Conservation (phyloP, 2,888 invertebrate species). For the Paralinhomoeus sp. region DNA sequence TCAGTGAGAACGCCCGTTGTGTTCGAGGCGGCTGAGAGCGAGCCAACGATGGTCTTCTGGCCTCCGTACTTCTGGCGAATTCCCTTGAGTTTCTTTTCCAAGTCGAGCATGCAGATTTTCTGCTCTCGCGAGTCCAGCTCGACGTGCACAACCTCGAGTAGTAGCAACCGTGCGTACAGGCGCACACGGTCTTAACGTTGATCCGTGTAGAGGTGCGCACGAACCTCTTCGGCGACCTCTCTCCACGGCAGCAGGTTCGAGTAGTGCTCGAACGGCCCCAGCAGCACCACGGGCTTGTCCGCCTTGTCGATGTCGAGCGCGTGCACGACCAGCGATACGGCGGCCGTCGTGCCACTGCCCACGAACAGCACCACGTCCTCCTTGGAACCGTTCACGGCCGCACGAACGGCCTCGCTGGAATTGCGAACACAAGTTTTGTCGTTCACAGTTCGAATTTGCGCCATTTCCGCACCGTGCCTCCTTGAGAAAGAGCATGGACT, state of each 20-base stretch:
- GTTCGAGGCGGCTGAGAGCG: constrained; percentile 63
- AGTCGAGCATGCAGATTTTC: too few species aligned
- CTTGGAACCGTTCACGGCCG: constrained; percentile 51
- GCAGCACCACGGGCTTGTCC: constrained; percentile 42
- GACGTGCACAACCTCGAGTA: too few species aligned
- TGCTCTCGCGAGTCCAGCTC: too few species aligned
- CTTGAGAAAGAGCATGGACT: constrained; percentile 63
- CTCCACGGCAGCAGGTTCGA: too few species aligned
- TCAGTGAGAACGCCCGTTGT: constrained; percentile 66
- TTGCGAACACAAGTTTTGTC: too few species aligned
- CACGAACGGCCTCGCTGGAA: constrained; percentile 57
- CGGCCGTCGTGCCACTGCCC: constrained; percentile 49
- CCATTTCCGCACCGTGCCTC: constrained; percentile 31
- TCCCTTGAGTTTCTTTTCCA: too few species aligned
- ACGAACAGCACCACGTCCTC: constrained; percentile 54
- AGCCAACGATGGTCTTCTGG: too few species aligned
- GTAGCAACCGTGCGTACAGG: too few species aligned
- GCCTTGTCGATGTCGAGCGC: constrained; percentile 31
- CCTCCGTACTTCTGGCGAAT: too few species aligned
- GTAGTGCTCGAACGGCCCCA: constrained; percentile 53
- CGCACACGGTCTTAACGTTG: too few species aligned
- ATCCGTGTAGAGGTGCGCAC: too few species aligned
- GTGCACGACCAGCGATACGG: constrained; percentile 50
- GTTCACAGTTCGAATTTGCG: too few species aligned
- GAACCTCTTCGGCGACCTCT: constrained; percentile 60